A percentile compares a stretch with the other conserved stretches of the same genome.
phyloP scores from a whole-genome alignment of 2,113 vertebrate species.

The Ivindomyrus marchei region DNA sequence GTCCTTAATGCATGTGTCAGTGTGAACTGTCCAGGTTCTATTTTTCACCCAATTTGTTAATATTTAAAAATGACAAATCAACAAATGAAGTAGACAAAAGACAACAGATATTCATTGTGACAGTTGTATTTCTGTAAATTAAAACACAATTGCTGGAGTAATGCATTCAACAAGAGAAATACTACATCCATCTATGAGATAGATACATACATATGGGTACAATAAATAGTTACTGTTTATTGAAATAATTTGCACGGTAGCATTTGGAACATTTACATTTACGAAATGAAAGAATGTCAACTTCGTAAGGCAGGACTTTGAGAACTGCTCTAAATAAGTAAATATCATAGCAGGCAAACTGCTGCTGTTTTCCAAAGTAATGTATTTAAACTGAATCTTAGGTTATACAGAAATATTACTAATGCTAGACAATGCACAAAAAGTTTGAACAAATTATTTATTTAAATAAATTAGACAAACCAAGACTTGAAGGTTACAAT shows the following conservation, averaged over 20 bases:
- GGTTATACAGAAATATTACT: background rate
- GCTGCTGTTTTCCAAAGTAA: background rate
- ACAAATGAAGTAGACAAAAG: no score
- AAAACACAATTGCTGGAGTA: background rate
- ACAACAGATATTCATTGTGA: no score
- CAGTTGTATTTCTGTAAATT: no score
- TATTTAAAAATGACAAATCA: no score
- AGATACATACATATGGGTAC: background rate
- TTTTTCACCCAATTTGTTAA: no score
- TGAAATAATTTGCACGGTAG: background rate
- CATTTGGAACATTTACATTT: background rate
- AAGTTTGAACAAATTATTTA: background rate
- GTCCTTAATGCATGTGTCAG: no score
- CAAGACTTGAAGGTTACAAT: background rate
- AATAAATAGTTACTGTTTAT: background rate
- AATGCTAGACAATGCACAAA: background rate
- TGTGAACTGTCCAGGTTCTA: no score
- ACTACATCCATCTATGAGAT: background rate
- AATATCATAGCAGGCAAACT: background rate
- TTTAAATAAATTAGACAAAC: constrained; percentile 6
- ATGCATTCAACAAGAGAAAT: background rate
- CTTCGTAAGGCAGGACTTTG: background rate
- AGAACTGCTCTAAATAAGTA: background rate
- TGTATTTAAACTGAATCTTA: background rate
- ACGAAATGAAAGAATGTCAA: background rate